Evolutionary conservation across 2,888 invertebrate species (phyloP), one percentile per base, ranked within the genome.

Genomic region (Emmelina monodactyla): DNA sequence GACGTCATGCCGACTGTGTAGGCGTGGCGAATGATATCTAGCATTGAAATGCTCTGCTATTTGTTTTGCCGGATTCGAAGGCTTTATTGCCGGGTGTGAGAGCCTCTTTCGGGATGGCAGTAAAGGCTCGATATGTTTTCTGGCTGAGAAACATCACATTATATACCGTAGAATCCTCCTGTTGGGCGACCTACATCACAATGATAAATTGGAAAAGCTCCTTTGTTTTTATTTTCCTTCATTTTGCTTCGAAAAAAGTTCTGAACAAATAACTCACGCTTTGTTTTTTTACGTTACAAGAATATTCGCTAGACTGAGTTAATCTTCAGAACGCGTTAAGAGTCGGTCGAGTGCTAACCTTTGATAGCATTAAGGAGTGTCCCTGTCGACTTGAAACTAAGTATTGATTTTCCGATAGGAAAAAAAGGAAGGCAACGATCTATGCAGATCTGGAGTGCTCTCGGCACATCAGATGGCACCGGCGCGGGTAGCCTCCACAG

Each of bases 371-470:
- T 66, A 68, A 67, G 58, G 63, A 67, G 62, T 69, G 69, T 68
- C 71, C 52, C 63, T 58, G 47, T 51, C 61, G 64, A 68, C 63
- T 75, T 72, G 64, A 69, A 72, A 64, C 64, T 68, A 58, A 64
- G 76, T 79, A 79, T 79, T 78, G 78, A 79, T 79, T 79, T 78
- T 78, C 62, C 69, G 78, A 79, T 76, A 75, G 76, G 71, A 73
- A 78, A 79, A 78, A 79, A 79, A 78, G 68, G 76, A 76, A 76
- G 78, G 69, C 78, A 75, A 75, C 79, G 78, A 73, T 78, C 78
- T 78, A 79, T 79, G 79, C 79, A 79, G 79, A 79, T 79, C 79
- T 79, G 76, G 71, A 78, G 79, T 75, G 76, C 76, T 78, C 78
- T 78, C 78, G 71, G 76, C 75, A 79, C 78, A 76, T 78, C 78